These are phyloP conservation scores for Proteles cristata DNA, from an alignment of 2,113 vertebrate genomes.

Conservation along the genomic window DNA sequence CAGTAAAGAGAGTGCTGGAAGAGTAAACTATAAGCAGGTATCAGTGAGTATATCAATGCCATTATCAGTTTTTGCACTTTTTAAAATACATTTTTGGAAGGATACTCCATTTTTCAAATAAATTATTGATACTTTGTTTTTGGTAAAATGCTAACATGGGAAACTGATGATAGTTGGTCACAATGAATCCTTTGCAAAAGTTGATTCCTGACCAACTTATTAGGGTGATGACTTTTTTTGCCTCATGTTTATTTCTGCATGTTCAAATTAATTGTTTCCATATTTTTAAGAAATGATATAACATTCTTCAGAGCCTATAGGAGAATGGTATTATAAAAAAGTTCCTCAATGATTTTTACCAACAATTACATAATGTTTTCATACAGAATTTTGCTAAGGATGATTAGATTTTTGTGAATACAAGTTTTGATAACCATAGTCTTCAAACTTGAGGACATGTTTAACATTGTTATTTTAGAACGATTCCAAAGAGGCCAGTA, in stretches of 20 bases:
- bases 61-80: background rate
- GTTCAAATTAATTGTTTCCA: background rate
- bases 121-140: background rate
- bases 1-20: background rate
- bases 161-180: background rate
- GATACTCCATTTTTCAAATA: background rate
- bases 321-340: background rate
- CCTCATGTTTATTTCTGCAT: background rate
- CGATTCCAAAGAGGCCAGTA: background rate
- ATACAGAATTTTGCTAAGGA: background rate
- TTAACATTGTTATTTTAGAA: conserved; percentile 40
- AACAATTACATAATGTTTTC: background rate
- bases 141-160: background rate
- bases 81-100: background rate
- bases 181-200: background rate
- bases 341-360: background rate
- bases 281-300: background rate
- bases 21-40: background rate
- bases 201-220: background rate
- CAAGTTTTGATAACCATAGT: background rate
- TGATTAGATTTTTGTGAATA: conserved; percentile 4
- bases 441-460: background rate
- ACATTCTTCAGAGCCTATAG: background rate
- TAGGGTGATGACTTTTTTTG: background rate
- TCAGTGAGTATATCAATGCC: background rate